Conservation (phyloP, 1,140 invertebrate genomes). For the Diorhabda elongata region DNA sequence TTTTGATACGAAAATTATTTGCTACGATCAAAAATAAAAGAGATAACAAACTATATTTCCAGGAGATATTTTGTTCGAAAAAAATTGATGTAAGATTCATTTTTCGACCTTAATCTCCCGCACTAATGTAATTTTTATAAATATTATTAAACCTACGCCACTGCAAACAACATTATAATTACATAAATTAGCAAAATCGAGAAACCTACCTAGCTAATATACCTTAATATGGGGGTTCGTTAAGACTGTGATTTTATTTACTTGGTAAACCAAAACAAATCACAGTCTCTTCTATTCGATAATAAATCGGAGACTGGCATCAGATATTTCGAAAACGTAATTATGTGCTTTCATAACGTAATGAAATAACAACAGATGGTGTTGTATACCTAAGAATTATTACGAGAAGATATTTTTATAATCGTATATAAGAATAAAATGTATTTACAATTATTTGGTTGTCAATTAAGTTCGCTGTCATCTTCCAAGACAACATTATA, state of each 20-base stretch:
- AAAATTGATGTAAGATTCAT: no score
- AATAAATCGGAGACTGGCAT: conserved; percentile 43
- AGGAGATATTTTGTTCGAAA: no score
- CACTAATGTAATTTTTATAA: no score
- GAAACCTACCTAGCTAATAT: conserved; percentile 44
- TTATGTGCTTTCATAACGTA: conserved; percentile 42
- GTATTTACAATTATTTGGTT: no score
- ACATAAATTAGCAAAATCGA: conserved; percentile 41
- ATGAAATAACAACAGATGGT: conserved; percentile 38
- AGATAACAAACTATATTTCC: no score
- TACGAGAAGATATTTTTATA: no score
- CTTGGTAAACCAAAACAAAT: conserved; percentile 1
- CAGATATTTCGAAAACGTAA: conserved; percentile 45
- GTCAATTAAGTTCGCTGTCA: no score
- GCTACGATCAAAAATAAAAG: no score
- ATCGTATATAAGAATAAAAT: no score
- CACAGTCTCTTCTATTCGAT: conserved; percentile 36
- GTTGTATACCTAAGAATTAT: conserved; percentile 16
- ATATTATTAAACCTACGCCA: conserved; percentile 16
- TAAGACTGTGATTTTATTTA: conserved; percentile 27
- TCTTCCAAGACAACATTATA: no score
- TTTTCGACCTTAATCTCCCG: no score
- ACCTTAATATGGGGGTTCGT: conserved; percentile 35
- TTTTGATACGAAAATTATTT: no score
- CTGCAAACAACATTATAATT: conserved; percentile 39